Evolutionary conservation across 2,797 vertebrate genomes (phyloP).

Genomic region (Columba guinea): DNA sequence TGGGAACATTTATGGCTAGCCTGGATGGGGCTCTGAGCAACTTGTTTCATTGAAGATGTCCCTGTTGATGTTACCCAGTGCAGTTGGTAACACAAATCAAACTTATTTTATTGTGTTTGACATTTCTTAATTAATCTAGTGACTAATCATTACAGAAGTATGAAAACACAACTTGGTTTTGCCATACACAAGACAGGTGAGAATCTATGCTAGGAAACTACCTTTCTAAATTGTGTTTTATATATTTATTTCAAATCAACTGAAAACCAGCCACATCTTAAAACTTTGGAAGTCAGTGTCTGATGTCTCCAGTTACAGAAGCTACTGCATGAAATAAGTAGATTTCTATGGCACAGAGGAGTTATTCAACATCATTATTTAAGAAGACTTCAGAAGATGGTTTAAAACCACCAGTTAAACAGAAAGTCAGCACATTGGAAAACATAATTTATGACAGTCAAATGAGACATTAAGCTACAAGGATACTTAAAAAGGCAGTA

Average conservation of each 20-base stretch:
- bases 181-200: neutral
- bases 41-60: no score
- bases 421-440: neutral
- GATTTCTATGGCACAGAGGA: neutral
- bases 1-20: no score
- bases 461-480: neutral
- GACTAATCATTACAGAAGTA: neutral
- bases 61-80: no score
- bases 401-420: neutral
- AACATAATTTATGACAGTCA: neutral
- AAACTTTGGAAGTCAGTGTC: neutral
- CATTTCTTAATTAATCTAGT: neutral
- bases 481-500: neutral
- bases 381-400: neutral
- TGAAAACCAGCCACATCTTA: neutral
- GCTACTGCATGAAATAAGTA: neutral
- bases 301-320: neutral
- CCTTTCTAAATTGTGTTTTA: neutral
- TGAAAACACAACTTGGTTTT: neutral
- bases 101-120: neutral
- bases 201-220: neutral
- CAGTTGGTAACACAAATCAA: neutral
- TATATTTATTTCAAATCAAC: neutral
- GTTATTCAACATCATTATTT: neutral
- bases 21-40: no score